Evolutionary conservation across 2,888 invertebrate species (phyloP).

Genomic region (Luffia ferchaultella): DNA sequence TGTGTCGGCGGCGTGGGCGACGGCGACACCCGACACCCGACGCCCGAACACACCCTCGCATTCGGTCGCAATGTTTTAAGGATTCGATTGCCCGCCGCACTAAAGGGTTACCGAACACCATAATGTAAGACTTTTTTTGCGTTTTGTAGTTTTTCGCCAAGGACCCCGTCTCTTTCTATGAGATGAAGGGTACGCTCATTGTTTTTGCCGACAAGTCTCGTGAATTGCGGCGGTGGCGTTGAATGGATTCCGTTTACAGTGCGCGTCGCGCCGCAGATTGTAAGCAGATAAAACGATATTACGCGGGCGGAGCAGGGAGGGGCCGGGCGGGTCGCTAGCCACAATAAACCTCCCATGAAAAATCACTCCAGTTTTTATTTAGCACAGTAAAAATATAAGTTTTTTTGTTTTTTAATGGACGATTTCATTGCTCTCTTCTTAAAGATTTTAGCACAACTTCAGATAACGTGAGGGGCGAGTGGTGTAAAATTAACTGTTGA

Average conservation of each 20-base stretch:
- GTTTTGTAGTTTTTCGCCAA: constrained; percentile 42
- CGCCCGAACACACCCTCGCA: constrained; percentile 43
- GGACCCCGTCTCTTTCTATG: constrained; percentile 25
- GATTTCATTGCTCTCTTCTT: too few relatives aligned
- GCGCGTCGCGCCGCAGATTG: background rate
- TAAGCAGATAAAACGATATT: constrained; percentile 38
- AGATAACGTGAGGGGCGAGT: background rate
- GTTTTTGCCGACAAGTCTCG: constrained; percentile 35
- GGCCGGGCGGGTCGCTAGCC: constrained; percentile 32
- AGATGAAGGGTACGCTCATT: constrained; percentile 55
- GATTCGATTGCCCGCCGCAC: constrained; percentile 60
- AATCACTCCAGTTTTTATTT: background rate
- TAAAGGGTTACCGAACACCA: constrained; percentile 61
- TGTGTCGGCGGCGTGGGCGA: constrained; percentile 44
- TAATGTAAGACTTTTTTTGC: constrained; percentile 43
- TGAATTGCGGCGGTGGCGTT: constrained; percentile 43
- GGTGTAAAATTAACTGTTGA: background rate
- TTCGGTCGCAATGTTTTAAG: constrained; percentile 62
- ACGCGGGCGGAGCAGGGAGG: constrained; percentile 41
- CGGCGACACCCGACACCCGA: constrained; percentile 36
- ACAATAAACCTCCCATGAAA: constrained; percentile 44
- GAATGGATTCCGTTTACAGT: constrained; percentile 50
- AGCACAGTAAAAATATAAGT: too few relatives aligned
- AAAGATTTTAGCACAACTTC: too few relatives aligned
- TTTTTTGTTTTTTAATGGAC: too few relatives aligned